These are phyloP conservation scores for Lanius ludovicianus DNA, from an alignment of 2,113 vertebrate genomes.

Conservation along the genomic window DNA sequence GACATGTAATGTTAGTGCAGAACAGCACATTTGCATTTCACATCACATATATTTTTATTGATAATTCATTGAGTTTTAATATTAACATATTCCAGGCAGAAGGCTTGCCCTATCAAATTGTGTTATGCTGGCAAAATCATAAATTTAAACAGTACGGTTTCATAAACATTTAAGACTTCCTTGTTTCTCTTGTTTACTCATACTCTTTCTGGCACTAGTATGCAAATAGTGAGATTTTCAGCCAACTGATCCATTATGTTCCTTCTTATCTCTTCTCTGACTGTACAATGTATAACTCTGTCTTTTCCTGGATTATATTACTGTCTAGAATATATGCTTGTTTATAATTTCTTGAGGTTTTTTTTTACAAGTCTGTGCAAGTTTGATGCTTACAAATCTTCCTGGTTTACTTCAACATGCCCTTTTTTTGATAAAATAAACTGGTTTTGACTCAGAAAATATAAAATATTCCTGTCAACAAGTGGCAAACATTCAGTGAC, in stretches of 20 bases:
- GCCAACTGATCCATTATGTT: neutral
- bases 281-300: neutral
- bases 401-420: neutral
- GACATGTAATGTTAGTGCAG: rapidly evolving
- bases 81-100: neutral
- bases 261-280: neutral
- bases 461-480: neutral
- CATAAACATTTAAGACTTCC: neutral
- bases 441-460: neutral
- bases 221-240: neutral
- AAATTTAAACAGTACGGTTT: neutral
- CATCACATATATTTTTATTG: neutral
- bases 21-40: neutral
- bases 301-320: neutral
- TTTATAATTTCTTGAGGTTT: neutral
- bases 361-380: neutral
- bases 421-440: neutral
- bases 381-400: neutral
- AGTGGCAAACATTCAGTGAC: neutral
- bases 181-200: neutral
- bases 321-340: neutral
- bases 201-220: neutral
- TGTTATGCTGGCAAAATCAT: neutral
- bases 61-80: neutral
- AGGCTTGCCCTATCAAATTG: neutral